These are phyloP conservation scores for Platypus cylindrus DNA, from an alignment of 2,888 invertebrate genomes.

Conservation along the genomic window DNA sequence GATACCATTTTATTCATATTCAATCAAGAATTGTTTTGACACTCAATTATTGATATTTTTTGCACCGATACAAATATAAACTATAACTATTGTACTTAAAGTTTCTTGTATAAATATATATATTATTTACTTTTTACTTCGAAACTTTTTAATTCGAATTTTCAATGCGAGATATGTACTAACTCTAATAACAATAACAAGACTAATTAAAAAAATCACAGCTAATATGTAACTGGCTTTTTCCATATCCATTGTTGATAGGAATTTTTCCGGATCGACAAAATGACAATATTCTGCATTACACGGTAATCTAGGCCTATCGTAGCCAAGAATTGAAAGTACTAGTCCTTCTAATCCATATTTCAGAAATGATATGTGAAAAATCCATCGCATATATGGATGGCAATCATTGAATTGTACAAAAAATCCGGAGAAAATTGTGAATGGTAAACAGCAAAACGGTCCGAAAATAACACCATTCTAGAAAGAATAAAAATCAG, in stretches of 20 bases:
- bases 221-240: constrained; percentile 53
- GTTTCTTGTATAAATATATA: no score
- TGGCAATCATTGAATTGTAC: constrained; percentile 74
- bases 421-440: constrained; percentile 88
- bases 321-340: constrained; percentile 70
- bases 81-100: no score
- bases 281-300: constrained; percentile 65
- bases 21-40: no score
- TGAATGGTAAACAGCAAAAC: constrained; percentile 73
- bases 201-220: constrained; percentile 47
- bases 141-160: constrained; percentile 30
- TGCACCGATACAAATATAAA: no score
- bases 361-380: constrained; percentile 78
- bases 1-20: no score
- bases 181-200: constrained; percentile 51
- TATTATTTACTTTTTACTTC: constrained; percentile 9
- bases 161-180: constrained; percentile 55
- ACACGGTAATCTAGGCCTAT: constrained; percentile 62
- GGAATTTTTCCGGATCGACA: constrained; percentile 53
- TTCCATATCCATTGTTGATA: constrained; percentile 61
- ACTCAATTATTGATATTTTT: no score
- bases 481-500: constrained; percentile 40
- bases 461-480: constrained; percentile 84
- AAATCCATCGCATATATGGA: constrained; percentile 65
- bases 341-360: constrained; percentile 79